Conservation (phyloP, 2,797 vertebrate species). For the Cottoperca gobio region DNA sequence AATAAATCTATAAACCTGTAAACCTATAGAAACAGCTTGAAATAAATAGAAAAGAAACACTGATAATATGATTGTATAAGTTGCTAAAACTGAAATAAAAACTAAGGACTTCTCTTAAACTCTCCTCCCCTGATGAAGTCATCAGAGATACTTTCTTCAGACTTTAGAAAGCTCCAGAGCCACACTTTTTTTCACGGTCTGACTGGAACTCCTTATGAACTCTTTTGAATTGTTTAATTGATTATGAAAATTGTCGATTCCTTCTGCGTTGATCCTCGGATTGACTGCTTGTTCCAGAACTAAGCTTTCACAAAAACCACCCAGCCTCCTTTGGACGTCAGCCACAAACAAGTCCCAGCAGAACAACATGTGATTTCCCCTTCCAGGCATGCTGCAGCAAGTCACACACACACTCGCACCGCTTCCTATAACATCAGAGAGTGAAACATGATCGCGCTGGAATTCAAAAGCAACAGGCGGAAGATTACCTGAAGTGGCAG, state of each 20-base stretch:
- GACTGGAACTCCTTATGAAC: not conserved
- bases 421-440: conserved; percentile 36
- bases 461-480: conserved; percentile 39
- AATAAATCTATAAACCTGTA: no score
- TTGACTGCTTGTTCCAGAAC: not conserved
- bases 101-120: no score
- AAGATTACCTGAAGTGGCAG: conserved; percentile 43
- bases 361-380: not conserved
- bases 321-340: not conserved
- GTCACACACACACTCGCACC: conserved; percentile 31
- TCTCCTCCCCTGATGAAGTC: not conserved
- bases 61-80: no score
- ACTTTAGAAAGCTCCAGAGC: not conserved
- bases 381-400: conserved; percentile 37
- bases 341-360: conserved; percentile 35
- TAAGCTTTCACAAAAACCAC: not conserved
- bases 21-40: no score
- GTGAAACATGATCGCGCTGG: conserved; percentile 43
- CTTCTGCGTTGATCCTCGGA: not conserved
- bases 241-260: not conserved
- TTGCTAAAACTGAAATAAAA: no score
- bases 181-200: not conserved
- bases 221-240: not conserved
- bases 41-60: no score
- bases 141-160: not conserved